Evolutionary conservation across 2,797 vertebrate genomes (phyloP).

Genomic region (Anisognathus igniventris): DNA sequence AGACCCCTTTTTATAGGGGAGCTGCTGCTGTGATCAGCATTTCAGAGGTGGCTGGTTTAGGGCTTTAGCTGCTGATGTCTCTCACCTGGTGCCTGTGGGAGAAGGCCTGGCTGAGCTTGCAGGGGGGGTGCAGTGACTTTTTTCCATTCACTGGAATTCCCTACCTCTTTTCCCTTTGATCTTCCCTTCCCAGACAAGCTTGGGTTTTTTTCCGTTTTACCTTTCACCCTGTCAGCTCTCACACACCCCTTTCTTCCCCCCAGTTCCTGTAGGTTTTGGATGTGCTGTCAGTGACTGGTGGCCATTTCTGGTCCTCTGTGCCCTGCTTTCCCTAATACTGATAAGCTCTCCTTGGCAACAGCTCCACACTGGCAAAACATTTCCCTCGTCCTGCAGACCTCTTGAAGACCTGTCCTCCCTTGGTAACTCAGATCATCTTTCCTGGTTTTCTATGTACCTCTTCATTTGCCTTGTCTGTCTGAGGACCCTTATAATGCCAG

Average conservation of each 20-base stretch:
- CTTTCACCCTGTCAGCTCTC: background rate
- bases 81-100: background rate
- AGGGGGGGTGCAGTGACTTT: background rate
- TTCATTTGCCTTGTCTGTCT: background rate
- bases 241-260: rapidly evolving
- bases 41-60: background rate
- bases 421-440: background rate
- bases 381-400: background rate
- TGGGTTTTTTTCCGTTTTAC: background rate
- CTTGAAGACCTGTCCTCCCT: background rate
- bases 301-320: background rate
- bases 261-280: background rate
- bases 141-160: background rate
- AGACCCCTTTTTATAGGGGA: background rate
- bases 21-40: background rate
- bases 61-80: background rate
- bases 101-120: background rate
- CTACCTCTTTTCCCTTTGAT: background rate
- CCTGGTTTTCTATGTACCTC: background rate
- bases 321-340: background rate
- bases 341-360: slow-evolving; percentile 13
- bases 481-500: background rate
- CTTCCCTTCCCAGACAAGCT: background rate
- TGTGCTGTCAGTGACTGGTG: rapidly evolving
- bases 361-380: background rate